phyloP scores from a whole-genome alignment of 2,888 invertebrate species.

The Norana najaformis region DNA sequence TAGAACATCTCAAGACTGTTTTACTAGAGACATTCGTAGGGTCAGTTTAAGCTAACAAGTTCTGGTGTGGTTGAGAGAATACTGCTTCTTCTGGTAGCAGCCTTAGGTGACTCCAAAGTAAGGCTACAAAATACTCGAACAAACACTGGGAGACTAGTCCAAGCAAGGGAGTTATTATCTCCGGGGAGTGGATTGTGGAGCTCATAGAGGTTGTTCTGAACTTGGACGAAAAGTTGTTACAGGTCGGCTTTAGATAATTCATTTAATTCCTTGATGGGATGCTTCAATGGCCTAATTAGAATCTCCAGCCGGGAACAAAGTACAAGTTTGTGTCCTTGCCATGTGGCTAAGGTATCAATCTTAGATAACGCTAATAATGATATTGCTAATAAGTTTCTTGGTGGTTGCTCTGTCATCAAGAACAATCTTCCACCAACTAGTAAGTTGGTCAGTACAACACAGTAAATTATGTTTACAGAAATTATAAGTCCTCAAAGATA shows the following conservation, averaged over 20 bases:
- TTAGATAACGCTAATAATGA: background rate
- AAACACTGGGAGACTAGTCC: background rate
- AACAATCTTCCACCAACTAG: background rate
- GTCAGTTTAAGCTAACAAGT: background rate
- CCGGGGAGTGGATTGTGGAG: background rate
- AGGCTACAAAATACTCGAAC: background rate
- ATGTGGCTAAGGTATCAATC: background rate
- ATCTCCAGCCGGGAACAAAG: no score
- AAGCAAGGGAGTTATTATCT: background rate
- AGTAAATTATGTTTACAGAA: background rate
- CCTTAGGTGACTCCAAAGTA: background rate
- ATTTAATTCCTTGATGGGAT: background rate
- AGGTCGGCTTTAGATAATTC: background rate
- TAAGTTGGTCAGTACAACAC: no score
- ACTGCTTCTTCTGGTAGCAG: background rate
- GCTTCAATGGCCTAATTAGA: background rate
- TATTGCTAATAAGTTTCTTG: no score
- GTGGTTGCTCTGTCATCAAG: no score
- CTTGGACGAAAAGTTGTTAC: background rate
- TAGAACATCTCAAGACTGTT: background rate
- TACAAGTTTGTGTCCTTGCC: no score
- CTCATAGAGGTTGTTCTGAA: background rate
- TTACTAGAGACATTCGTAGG: background rate
- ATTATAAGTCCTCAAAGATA: background rate
- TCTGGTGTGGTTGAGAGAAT: background rate